Evolutionary conservation across 2,888 invertebrate species (phyloP).

Genomic region (Leptinotarsa haldemani): DNA sequence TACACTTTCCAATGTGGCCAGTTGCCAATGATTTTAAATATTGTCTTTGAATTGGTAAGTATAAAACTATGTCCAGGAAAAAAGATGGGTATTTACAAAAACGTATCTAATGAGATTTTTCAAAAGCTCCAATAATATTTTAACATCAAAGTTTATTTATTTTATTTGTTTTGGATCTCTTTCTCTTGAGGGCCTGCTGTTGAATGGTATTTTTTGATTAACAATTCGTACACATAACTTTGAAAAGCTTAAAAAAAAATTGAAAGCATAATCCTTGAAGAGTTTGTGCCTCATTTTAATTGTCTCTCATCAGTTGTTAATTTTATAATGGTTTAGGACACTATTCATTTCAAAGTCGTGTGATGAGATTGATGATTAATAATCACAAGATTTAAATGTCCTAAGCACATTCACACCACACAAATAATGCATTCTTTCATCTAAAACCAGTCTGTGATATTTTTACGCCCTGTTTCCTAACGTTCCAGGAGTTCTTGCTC

Average conservation of each 20-base stretch:
- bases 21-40: too few relatives aligned
- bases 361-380: neutral
- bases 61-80: neutral
- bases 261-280: too few relatives aligned
- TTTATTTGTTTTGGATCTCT: too few relatives aligned
- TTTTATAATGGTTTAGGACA: neutral
- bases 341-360: neutral
- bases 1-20: neutral
- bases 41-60: neutral
- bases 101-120: neutral
- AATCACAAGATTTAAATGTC: neutral
- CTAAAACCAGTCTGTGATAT: conserved; percentile 30
- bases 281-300: neutral
- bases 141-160: too few relatives aligned
- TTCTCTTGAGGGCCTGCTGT: too few relatives aligned
- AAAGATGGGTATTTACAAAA: conserved; percentile 5
- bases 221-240: too few relatives aligned
- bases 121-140: too few relatives aligned
- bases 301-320: too few relatives aligned
- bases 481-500: conserved; percentile 69
- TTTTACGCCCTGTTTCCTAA: conserved; percentile 35
- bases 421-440: conserved; percentile 12
- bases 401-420: neutral
- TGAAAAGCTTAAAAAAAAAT: too few relatives aligned
- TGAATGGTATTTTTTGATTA: too few relatives aligned